These are phyloP conservation scores for Mobula birostris DNA, from an alignment of 2,113 vertebrate genomes.

Conservation along the genomic window DNA sequence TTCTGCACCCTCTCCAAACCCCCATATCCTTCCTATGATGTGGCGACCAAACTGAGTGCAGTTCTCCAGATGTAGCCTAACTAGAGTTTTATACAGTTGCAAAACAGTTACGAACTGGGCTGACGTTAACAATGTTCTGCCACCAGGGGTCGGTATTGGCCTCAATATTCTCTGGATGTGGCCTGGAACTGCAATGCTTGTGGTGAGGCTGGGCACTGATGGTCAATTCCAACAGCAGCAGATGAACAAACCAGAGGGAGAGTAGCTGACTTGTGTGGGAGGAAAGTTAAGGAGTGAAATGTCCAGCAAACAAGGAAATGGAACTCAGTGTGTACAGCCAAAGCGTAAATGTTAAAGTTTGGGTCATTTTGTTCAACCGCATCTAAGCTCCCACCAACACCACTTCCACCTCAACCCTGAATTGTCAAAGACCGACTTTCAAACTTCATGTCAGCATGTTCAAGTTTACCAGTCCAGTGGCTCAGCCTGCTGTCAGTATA, in stretches of 20 bases:
- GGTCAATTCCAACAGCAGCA: not conserved
- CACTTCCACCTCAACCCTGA: too few relatives aligned
- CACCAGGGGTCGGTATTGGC: not conserved
- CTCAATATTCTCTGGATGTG: not conserved
- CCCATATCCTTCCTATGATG: too few relatives aligned
- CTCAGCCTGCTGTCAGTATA: too few relatives aligned
- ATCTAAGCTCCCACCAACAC: not conserved
- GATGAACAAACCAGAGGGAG: not conserved
- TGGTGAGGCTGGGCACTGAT: not conserved
- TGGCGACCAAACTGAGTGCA: too few relatives aligned
- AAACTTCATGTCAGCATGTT: not conserved
- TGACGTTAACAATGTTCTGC: not conserved
- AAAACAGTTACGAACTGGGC: too few relatives aligned
- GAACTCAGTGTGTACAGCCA: not conserved
- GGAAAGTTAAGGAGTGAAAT: not conserved
- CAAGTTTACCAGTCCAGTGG: not conserved
- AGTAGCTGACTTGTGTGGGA: not conserved
- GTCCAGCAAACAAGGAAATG: not conserved
- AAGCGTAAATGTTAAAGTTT: not conserved
- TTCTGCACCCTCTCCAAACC: too few relatives aligned
- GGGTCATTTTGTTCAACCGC: not conserved
- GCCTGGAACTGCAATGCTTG: not conserved
- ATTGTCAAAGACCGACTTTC: not conserved
- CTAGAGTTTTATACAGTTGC: too few relatives aligned
- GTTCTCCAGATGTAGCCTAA: too few relatives aligned